Base-by-base conservation (phyloP, 2,797 vertebrate species). In the Ibycter americanus region DNA sequence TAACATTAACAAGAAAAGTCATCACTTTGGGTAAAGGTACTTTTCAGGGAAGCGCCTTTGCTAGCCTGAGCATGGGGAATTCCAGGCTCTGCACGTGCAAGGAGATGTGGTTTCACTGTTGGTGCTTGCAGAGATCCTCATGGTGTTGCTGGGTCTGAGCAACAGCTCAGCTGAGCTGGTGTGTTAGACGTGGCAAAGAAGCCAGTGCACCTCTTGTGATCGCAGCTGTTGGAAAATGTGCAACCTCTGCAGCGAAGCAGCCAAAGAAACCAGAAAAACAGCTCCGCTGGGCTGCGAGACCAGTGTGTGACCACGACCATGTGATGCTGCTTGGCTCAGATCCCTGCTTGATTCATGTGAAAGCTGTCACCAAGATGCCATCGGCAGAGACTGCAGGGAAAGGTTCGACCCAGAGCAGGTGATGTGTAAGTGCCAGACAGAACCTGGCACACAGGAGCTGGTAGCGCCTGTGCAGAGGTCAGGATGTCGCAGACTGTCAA, bases 321-420 rank as follows among this genome's bases (percentile, higher is more conserved):
- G 25, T 31, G 36, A 54, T 62, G 74, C 73, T 46, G 7, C 56
- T 56, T 22, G 31, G 34, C 55, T 44, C 13, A 1, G 32, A n/a
- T 34, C 47, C 40, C 29, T 0, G 0, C 61, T 26, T 26, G 47
- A 15, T 25, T 15, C 23, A 31, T 0, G 0, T n/a, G 25, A 80
- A 44, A 68, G n/a, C 36, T 40, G 21, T 23, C 55, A 23, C 67
- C 2, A 3, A 74, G 49, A 27, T n/a, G 29, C 29, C n/a, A 7
- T 44, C 27, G 32, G 54, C n/a, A 42, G 59, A 66, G 32, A 31
- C 26, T 19, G 40, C 9, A 11, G 23, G 32, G 61, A 46, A 67
- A 58, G 22, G 36, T 68, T 40, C 3, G 3, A 23, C 29, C 36
- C 31, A 27, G 26, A 74, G 79, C 25, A 61, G 32, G 26, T 25